Conservation (phyloP, 2,113 vertebrate genomes). For the Proteles cristata region DNA sequence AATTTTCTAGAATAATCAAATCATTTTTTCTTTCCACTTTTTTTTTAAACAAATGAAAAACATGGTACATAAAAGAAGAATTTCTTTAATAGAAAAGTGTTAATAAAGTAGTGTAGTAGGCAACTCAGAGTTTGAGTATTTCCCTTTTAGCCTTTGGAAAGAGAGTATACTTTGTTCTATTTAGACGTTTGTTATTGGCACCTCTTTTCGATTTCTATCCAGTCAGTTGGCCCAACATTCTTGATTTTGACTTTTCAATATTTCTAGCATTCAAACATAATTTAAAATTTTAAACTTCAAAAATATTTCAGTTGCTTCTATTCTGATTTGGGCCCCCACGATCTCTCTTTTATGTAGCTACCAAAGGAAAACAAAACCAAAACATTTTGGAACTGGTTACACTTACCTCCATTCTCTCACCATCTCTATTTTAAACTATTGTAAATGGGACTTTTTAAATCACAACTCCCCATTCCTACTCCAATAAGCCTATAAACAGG, state of each 20-base stretch:
- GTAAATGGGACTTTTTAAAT: not conserved
- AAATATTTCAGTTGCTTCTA: not conserved
- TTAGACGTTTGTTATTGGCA: not conserved
- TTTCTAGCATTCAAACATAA: not conserved
- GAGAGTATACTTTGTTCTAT: not conserved
- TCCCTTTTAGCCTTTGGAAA: slow-evolving; percentile 19
- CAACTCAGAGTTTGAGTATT: not conserved
- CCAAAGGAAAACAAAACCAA: not conserved
- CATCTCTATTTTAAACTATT: not conserved
- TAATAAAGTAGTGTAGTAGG: not conserved
- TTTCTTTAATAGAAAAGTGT: not conserved
- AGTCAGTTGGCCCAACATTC: not conserved
- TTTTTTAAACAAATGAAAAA: not conserved
- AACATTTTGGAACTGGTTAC: not conserved
- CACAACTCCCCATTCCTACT: not conserved
- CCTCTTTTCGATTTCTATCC: not conserved
- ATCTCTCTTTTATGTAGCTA: not conserved
- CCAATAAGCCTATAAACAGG: not conserved
- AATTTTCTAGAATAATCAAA: not conserved
- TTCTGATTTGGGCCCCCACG: not conserved
- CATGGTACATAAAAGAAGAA: not conserved
- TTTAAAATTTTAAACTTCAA: not conserved
- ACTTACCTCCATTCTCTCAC: not conserved
- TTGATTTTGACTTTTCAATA: not conserved
- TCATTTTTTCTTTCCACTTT: not conserved